Evolutionary conservation across 2,888 invertebrate species (phyloP).

Genomic region (Sthenelais limicola): DNA sequence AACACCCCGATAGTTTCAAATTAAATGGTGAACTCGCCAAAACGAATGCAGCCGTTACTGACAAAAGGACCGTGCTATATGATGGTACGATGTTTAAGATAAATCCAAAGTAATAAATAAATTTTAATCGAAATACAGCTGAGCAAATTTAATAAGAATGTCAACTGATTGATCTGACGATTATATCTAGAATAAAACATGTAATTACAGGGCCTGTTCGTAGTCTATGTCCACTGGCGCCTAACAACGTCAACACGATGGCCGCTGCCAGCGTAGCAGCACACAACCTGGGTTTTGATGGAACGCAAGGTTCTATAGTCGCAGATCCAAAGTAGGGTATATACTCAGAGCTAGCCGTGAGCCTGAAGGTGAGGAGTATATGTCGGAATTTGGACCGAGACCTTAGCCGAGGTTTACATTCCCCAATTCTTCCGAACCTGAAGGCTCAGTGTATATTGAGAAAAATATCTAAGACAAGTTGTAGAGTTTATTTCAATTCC

Average conservation of each 20-base stretch:
- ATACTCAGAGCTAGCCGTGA: background rate
- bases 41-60: constrained; percentile 67
- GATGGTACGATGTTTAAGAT: constrained; percentile 69
- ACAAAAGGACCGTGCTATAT: constrained; percentile 70
- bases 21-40: constrained; percentile 72
- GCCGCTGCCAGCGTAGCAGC: constrained; percentile 75
- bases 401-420: too few relatives aligned
- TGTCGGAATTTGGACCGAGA: too few relatives aligned
- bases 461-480: too few relatives aligned
- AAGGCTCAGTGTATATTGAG: too few relatives aligned
- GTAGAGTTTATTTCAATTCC: too few relatives aligned
- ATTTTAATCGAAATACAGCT: background rate
- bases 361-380: too few relatives aligned
- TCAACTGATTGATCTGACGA: background rate
- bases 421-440: too few relatives aligned
- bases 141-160: background rate
- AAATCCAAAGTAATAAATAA: background rate
- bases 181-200: background rate
- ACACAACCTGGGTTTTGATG: constrained; percentile 75
- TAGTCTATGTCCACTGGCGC: constrained; percentile 75
- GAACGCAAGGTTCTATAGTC: constrained; percentile 73
- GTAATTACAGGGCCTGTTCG: constrained; percentile 73
- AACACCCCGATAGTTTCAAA: constrained; percentile 75
- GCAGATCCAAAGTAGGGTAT: constrained; percentile 74
- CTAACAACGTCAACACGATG: constrained; percentile 78